phyloP scores from a whole-genome alignment of 2,888 invertebrate species.

The Ceriagrion tenellum region DNA sequence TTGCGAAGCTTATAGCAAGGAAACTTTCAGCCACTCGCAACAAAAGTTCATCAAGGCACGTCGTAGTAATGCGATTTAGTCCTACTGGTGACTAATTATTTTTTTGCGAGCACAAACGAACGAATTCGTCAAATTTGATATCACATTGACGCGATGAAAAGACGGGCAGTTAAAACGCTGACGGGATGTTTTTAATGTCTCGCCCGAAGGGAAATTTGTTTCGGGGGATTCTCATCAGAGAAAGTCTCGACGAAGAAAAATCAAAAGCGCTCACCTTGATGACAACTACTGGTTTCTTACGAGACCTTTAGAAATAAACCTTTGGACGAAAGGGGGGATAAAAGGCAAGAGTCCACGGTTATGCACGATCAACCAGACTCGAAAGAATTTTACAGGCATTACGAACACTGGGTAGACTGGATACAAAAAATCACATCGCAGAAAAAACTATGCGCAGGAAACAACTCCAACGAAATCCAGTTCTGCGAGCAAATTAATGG shows the following conservation, averaged over 20 bases:
- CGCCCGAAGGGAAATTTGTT: no score
- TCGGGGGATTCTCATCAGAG: no score
- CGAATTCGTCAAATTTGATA: neutral
- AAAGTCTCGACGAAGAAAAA: neutral
- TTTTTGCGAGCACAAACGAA: neutral
- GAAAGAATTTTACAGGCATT: neutral
- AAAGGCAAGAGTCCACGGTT: neutral
- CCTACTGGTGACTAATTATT: no score
- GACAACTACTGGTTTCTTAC: neutral
- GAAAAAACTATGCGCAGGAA: neutral
- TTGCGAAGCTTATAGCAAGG: no score
- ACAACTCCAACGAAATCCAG: neutral
- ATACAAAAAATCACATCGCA: no score
- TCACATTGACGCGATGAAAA: neutral
- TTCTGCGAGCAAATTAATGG: neutral
- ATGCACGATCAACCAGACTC: neutral
- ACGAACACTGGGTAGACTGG: neutral
- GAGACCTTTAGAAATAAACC: neutral
- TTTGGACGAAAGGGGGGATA: neutral
- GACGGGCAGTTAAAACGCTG: neutral
- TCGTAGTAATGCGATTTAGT: no score
- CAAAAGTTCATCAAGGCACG: no score
- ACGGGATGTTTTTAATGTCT: no score
- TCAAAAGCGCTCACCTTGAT: constrained; percentile 4
- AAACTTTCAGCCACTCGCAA: no score